phyloP scores from a whole-genome alignment of 2,113 vertebrate genomes.

The Chaetorhynchus papuensis region DNA sequence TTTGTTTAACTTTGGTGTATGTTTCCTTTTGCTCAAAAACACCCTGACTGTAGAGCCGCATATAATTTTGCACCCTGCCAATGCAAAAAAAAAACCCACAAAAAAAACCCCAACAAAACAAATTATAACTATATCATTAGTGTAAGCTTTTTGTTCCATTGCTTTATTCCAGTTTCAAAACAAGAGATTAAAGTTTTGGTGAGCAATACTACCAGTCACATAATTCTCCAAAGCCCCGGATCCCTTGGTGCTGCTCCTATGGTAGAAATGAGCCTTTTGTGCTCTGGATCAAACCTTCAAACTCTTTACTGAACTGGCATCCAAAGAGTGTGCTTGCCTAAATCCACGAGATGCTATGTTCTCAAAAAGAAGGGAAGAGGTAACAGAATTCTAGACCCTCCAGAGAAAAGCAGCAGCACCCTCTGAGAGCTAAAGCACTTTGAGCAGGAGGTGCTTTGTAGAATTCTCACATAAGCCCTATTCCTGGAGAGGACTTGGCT shows the following conservation, averaged over 20 bases:
- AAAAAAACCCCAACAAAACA: no score
- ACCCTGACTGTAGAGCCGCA: background rate
- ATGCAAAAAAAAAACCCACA: background rate
- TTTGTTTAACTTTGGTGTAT: background rate
- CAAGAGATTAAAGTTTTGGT: background rate
- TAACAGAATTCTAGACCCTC: background rate
- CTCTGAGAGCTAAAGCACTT: background rate
- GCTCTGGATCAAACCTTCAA: background rate
- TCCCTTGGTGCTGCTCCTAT: background rate
- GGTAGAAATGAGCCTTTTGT: background rate
- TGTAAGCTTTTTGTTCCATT: background rate
- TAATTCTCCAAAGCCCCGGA: background rate
- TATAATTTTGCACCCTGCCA: background rate
- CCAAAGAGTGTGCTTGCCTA: background rate
- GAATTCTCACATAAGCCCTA: background rate
- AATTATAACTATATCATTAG: background rate
- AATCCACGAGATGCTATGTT: background rate
- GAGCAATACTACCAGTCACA: background rate
- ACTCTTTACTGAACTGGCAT: background rate
- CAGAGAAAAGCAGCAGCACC: background rate
- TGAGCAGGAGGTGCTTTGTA: background rate
- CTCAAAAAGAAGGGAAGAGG: background rate
- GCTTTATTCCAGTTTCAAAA: background rate
- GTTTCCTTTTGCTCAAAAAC: background rate
- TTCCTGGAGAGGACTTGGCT: background rate